Conservation (phyloP, 2,113 vertebrate genomes). For the Seriola dumerili region DNA sequence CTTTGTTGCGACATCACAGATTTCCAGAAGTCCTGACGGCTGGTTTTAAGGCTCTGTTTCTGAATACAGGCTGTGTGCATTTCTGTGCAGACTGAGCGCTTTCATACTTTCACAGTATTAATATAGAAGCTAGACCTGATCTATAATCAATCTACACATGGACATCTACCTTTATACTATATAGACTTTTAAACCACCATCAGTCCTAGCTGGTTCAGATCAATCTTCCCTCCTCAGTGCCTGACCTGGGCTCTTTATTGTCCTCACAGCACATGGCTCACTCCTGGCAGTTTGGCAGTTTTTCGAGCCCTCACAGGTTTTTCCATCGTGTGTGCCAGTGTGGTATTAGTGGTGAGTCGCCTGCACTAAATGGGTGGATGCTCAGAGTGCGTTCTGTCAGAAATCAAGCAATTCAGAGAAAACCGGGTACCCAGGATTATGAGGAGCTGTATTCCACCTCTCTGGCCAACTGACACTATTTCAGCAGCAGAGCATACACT, state of each 20-base stretch:
- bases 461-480: background rate
- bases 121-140: too few relatives aligned
- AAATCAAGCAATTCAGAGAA: background rate
- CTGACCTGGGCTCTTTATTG: background rate
- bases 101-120: too few relatives aligned
- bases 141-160: too few relatives aligned
- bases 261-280: slow-evolving; percentile 13
- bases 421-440: background rate
- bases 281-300: slow-evolving; percentile 34
- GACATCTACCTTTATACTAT: too few relatives aligned
- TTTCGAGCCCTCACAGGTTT: slow-evolving; percentile 35
- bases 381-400: background rate
- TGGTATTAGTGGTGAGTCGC: slow-evolving; percentile 25
- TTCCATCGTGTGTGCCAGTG: slow-evolving; percentile 50
- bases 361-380: slow-evolving; percentile 6
- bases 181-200: background rate
- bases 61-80: too few relatives aligned
- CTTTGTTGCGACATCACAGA: too few relatives aligned
- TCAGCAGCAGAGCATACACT: background rate
- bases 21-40: too few relatives aligned
- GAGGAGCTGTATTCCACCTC: background rate
- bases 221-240: background rate
- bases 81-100: too few relatives aligned
- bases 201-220: background rate
- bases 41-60: too few relatives aligned